Evolutionary conservation across 2,888 invertebrate species (phyloP), one percentile per base, ranked within the genome.

Genomic region (Pristionchus fissidentatus): DNA sequence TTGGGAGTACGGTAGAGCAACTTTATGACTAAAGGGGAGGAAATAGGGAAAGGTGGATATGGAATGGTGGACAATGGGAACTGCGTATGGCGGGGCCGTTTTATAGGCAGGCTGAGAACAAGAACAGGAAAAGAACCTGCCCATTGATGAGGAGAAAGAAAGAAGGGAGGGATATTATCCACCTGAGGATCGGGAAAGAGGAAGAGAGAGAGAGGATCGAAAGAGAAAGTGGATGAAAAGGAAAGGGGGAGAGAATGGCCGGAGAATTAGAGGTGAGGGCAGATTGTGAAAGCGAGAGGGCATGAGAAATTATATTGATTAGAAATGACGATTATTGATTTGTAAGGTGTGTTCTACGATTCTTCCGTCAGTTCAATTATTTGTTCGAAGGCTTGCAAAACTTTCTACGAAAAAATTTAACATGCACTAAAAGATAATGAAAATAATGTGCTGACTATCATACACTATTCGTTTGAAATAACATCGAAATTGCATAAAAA

Each of bases 31-130:
- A n/a, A 52, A 73, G 46, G 32, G 49, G 46, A 15, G 60, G 55
- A 66, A 46, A 77, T 5, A 52, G 26, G 41, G 57, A 57, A 29
- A 41, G 35, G n/a, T n/a, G 35, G 62, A 35, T 10, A 62, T 35
- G 75, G 19, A 77, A 75, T 77, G 81, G 82, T 26, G 46, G 75
- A 77, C 75, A 77, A 77, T 85, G 85, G 84, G 85, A 87, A 84
- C 83, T 81, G 83, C 75, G 79, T 78, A 70, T 49, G 80, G 41
- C 55, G 29, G 46, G 43, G 60, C 46, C 85, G 84, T 85, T 86
- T 84, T 83, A 77, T 73, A 82, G 75, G 35, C 38, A 32, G 19
- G 3, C 19, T 52, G 77, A 77, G 85, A 66, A 26, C 32, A n/a
- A 62, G 26, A 73, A 46, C 41, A 75, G 35, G 55, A 55, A 82